These are phyloP conservation scores for Cephonodes hylas DNA, from an alignment of 2,888 invertebrate species.

Conservation along the genomic window DNA sequence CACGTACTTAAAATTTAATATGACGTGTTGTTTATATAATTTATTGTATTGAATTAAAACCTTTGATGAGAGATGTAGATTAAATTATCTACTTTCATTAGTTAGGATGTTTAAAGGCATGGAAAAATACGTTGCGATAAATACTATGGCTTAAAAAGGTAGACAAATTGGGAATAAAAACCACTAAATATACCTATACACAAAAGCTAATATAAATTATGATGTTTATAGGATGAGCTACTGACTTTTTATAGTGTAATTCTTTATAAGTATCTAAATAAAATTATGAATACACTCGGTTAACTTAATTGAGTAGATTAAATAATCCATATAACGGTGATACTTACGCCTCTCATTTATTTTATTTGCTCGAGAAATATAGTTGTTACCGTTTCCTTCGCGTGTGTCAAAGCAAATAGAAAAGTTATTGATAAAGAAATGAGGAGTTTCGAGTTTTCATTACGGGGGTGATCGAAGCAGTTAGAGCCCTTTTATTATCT, in stretches of 20 bases:
- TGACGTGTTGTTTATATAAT: not conserved
- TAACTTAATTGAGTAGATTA: not conserved
- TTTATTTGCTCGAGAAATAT: slow-evolving; percentile 29
- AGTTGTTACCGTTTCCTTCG: slow-evolving; percentile 33
- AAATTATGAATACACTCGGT: not conserved
- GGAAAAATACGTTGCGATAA: too few relatives aligned
- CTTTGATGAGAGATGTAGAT: not conserved
- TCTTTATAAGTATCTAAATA: too few relatives aligned
- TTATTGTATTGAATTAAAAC: not conserved
- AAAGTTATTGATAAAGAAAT: slow-evolving; percentile 74
- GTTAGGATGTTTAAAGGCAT: too few relatives aligned
- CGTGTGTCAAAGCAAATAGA: slow-evolving; percentile 50
- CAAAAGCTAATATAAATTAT: too few relatives aligned
- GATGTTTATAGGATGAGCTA: too few relatives aligned
- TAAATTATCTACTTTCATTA: too few relatives aligned
- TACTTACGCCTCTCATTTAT: not conserved
- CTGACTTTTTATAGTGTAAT: too few relatives aligned
- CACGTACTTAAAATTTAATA: not conserved
- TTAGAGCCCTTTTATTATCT: slow-evolving; percentile 82
- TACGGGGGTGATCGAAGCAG: slow-evolving; percentile 75
- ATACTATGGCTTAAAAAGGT: too few relatives aligned
- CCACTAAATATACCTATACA: too few relatives aligned
- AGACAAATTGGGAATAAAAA: too few relatives aligned
- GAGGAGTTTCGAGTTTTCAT: slow-evolving; percentile 77
- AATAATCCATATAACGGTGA: not conserved